A percentile compares a stretch with the other conserved stretches of the same genome.
These are phyloP conservation scores for Spisula solida DNA, from an alignment of 2,888 invertebrate species.

Conservation along the genomic window DNA sequence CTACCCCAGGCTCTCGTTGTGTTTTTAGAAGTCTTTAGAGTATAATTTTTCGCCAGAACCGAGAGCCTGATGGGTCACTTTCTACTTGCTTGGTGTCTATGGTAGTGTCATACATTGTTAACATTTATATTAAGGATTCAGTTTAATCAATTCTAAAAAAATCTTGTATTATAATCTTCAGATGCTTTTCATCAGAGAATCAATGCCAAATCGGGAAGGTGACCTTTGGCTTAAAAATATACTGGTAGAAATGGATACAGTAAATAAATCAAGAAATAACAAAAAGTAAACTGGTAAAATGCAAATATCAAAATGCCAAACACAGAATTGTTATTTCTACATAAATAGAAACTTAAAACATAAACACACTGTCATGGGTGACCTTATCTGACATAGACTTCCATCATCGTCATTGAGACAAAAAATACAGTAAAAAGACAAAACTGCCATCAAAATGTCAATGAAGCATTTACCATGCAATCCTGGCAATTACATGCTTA, in stretches of 20 bases:
- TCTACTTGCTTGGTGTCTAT: no score
- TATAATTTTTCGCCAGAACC: no score
- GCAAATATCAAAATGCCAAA: neutral
- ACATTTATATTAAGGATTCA: no score
- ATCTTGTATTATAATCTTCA: no score
- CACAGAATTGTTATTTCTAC: neutral
- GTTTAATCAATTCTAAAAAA: no score
- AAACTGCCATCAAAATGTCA: constrained; percentile 17
- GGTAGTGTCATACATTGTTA: no score
- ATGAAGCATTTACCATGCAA: neutral
- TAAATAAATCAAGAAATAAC: neutral
- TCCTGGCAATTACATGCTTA: neutral
- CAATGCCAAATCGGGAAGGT: no score
- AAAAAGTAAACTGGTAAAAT: neutral
- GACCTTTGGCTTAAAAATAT: no score
- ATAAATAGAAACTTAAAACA: neutral
- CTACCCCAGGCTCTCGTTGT: no score
- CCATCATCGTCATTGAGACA: constrained; percentile 14
- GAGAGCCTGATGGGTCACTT: no score
- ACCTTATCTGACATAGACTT: constrained; percentile 7
- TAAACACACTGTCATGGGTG: constrained; percentile 2
- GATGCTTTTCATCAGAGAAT: no score
- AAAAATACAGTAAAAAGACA: neutral
- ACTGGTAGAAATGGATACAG: neutral
- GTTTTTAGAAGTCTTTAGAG: no score